Percentiles rank a stretch among this genome's conserved stretches.
These are phyloP conservation scores for Mormyrops boulengeri DNA, from an alignment of 2,797 vertebrate species.

Conservation along the genomic window DNA sequence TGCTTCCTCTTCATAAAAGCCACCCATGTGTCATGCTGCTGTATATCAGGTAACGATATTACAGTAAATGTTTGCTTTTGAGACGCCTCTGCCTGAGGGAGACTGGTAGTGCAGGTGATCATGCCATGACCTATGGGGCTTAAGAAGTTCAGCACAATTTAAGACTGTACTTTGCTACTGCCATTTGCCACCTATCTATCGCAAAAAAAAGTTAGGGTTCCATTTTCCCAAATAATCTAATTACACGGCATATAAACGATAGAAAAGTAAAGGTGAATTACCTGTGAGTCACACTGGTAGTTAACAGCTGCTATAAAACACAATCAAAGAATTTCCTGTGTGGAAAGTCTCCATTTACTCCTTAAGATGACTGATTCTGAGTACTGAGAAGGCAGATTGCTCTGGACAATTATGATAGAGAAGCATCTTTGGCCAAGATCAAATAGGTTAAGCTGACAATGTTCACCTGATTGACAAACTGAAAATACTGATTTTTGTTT, in stretches of 20 bases:
- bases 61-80: not conserved
- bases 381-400: not conserved
- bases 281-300: not conserved
- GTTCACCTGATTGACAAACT: not conserved
- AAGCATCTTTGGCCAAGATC: not conserved
- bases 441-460: not conserved
- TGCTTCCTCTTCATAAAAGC: not conserved
- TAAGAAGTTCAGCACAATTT: not conserved
- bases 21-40: not conserved
- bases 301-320: constrained; percentile 2
- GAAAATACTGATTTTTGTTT: not conserved
- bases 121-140: not conserved
- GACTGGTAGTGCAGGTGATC: not conserved
- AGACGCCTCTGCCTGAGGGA: constrained; percentile 5
- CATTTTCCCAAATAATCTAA: constrained; percentile 11
- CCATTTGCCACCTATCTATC: not conserved
- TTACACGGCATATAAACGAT: constrained; percentile 1
- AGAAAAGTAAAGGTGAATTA: not conserved
- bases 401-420: not conserved
- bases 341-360: constrained; percentile 2
- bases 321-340: constrained; percentile 15
- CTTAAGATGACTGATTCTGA: not conserved
- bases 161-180: not conserved
- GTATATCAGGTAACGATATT: not conserved
- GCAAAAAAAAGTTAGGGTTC: not conserved